Percentiles rank a stretch among this genome's conserved stretches.
phyloP scores from a whole-genome alignment of 2,888 invertebrate species.

The Minunthozetes semirufus region DNA sequence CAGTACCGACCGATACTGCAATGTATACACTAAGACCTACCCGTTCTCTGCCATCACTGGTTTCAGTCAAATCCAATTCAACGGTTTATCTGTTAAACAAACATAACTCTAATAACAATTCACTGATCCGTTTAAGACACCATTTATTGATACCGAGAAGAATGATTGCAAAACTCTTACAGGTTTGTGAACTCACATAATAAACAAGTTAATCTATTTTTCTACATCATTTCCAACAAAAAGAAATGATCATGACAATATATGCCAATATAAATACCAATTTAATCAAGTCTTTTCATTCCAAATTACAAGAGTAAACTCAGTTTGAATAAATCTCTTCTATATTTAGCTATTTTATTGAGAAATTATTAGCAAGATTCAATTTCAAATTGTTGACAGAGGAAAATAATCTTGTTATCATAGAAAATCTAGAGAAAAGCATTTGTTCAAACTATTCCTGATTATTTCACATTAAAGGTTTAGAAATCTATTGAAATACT shows the following conservation, averaged over 20 bases:
- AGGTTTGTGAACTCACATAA: slow-evolving; percentile 35
- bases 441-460: too few relatives aligned
- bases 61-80: slow-evolving; percentile 9
- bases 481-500: too few relatives aligned
- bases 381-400: too few relatives aligned
- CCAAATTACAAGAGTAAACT: too few relatives aligned
- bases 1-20: background rate
- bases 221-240: background rate
- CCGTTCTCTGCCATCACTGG: slow-evolving; percentile 25
- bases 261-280: too few relatives aligned
- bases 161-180: slow-evolving; percentile 41
- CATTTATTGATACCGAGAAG: slow-evolving; percentile 37
- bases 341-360: too few relatives aligned
- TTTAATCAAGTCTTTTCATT: too few relatives aligned
- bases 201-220: background rate
- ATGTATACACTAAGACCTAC: slow-evolving; percentile 23
- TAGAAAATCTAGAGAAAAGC: too few relatives aligned
- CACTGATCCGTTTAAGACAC: slow-evolving; percentile 11
- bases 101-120: slow-evolving; percentile 1
- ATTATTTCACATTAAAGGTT: too few relatives aligned
- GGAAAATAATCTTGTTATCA: too few relatives aligned
- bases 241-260: background rate
- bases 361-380: too few relatives aligned
- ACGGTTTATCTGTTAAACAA: background rate
- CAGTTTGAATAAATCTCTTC: too few relatives aligned